A percentile compares a stretch with the other conserved stretches of the same genome.
These are phyloP conservation scores for Zeus faber DNA, from an alignment of 2,113 vertebrate genomes.

Conservation along the genomic window DNA sequence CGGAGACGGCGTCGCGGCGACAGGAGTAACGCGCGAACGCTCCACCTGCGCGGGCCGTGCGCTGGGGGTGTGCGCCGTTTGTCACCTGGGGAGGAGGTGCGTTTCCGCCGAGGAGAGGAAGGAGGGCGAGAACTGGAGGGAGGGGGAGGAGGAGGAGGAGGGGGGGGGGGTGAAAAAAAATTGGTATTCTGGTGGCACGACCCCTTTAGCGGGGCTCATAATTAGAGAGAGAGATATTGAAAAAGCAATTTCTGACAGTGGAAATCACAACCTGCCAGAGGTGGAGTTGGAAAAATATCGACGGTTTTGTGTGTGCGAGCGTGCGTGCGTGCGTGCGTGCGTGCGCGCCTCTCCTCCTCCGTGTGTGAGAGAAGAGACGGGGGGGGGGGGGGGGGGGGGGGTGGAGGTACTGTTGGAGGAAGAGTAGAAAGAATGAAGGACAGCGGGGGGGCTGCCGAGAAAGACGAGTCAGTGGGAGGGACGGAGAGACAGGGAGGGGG, in stretches of 20 bases:
- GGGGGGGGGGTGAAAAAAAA: constrained; percentile 53
- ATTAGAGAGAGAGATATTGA: constrained; percentile 72
- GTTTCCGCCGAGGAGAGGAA: too few relatives aligned
- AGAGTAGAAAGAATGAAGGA: constrained; percentile 73
- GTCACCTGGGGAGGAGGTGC: constrained; percentile 35
- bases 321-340: constrained; percentile 10
- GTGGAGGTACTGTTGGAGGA: constrained; percentile 41
- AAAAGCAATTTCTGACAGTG: constrained; percentile 80
- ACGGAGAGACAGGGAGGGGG: constrained; percentile 53
- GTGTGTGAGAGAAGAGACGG: constrained; percentile 22
- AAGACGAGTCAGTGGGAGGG: constrained; percentile 67
- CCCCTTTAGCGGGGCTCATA: constrained; percentile 76
- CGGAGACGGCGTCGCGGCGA: too few relatives aligned
- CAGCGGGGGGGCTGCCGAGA: constrained; percentile 68
- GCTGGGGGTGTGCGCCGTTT: too few relatives aligned
- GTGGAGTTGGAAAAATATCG: constrained; percentile 74
- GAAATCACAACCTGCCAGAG: constrained; percentile 81
- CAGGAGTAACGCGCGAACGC: too few relatives aligned
- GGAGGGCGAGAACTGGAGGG: too few relatives aligned
- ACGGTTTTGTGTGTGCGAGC: constrained; percentile 41
- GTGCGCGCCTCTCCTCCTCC: constrained; percentile 15
- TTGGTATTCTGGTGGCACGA: constrained; percentile 76
- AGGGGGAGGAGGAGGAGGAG: constrained; percentile 36
- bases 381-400: constrained; percentile 23
- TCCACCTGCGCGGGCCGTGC: too few relatives aligned